Base-by-base conservation (phyloP, 2,797 vertebrate species). In the Strix occidentalis region DNA sequence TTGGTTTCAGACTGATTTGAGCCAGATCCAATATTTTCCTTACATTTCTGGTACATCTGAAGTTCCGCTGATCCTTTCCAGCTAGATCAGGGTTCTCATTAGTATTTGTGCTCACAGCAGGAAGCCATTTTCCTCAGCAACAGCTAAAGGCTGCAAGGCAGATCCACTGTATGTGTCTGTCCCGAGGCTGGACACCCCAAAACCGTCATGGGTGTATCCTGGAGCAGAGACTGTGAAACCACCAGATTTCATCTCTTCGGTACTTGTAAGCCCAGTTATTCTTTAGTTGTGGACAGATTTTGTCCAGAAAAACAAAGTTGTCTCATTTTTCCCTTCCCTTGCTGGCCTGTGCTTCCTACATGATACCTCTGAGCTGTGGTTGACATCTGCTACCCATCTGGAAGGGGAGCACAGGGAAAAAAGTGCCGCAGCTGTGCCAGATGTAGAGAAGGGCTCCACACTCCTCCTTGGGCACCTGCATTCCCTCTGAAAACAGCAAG, bases 391-490 rank as follows among this genome's bases (percentile, higher is more conserved):
- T 31, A 39, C 3, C 6, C 25, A 31, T 25, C 20, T 57, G 45
- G n/a, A 68, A 69, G 39, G 61, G 20, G n/a, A 68, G 54, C 28
- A 28, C 23, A 14, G 15, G 39, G 0, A 4, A 43, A 63, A 66
- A 66, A 84, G 45, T 1, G 0, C 1, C 1, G 29, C 50, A 51
- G 50, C n/a, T 1, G 3, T 61, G 61, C 29, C 1, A 6, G 15
- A 37, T 0, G 8, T 14, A 13, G 16, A 65, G 41, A 31, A 14
- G 11, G 31, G 4, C 61, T 66, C n/a, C 46, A 26, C 4, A 4
- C 31, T 56, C 43, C 41, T 61, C 35, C 61, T 24, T 41, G 63
- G 61, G 43, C 21, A 43, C 45, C 23, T 25, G 50, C 9, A 19
- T 4, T 83, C 53, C n/a, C 19, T 60, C n/a, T 37, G 28, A 51